Base-by-base conservation (phyloP, 2,113 vertebrate genomes). In the Gavialis gangeticus region DNA sequence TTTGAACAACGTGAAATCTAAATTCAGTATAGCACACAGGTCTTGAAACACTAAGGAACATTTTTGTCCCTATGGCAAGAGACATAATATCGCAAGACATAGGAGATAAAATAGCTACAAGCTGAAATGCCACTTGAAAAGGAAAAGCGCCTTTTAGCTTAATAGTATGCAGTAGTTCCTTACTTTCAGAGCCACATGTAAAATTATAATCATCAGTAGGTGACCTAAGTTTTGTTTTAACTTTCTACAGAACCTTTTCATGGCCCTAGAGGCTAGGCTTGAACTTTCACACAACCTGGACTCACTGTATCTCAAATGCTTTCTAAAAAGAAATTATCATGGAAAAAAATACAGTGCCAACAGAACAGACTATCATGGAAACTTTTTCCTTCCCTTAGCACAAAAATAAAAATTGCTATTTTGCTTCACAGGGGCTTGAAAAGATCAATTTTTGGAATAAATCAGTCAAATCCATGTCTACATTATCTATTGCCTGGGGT, bases 171-270 rank as follows among this genome's bases (percentile, higher is more conserved):
- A 85, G 21, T 3, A 79, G 75, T 9, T 92, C 18, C 66, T 63
- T 57, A 24, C n/a, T 92, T 88, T 56, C 27, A 79, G 27, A 16
- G 85, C 3, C 15, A 60, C n/a, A 75, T 93, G 83, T 88, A 92
- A 92, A 81, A 75, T 46, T 79, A 88, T 17, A 30, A 78, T 62
- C 30, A 94, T 34, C 56, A 88, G 28, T 84, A 84, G 81, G 28
- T 59, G 59, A 91, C 56, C 18, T 78, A 85, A 54, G 71, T 95
- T 85, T 82, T 60, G 88, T 79, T 92, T 90, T 95, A 89, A 90
- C 86, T 92, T 90, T 79, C 55, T 91, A 0, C 10, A 34, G 34
- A 92, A 92, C 64, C 7, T 92, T 84, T 91, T 79, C 73, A 95
- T 55, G 84, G 83, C 37, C 92, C 82, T 71, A 86, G 62, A 97